Evolutionary conservation across 2,113 vertebrate genomes (phyloP), one percentile per base, ranked within the genome.

Genomic region (Mastomys coucha): DNA sequence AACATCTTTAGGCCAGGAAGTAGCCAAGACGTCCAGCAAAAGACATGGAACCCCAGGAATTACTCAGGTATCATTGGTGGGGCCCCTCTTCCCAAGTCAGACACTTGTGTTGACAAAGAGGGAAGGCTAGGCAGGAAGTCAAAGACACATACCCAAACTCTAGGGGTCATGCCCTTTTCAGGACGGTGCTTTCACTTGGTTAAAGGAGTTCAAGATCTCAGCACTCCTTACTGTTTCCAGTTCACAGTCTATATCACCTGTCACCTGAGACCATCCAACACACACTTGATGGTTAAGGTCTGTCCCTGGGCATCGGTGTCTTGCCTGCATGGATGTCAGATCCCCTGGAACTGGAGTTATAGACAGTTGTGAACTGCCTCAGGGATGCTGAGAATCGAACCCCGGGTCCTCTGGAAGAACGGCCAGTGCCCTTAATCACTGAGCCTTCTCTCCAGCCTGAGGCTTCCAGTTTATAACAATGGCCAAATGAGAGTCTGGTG

Each of bases 21-120:
- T 22, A 49, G 33, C 45, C 60, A 53, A 72, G 73, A 78, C 1
- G 17, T 6, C 31, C 22, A 28, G 73, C 17, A 13, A 65, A 88
- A 17, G 26, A 91, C 91, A 94, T 31, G 51, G 77, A 85, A 53
- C 7, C 42, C 31, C 39, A 87, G 84, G 28, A 19, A 75, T 9
- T 17, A 60, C 19, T 58, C 96, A 95, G 97, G 97, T 97, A 95
- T 56, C 0, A 4, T 19, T 22, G 80, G 4, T 0, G 1, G 51
- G 26, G 1, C 45, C n/a, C 31, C 53, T 75, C 0, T 12, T 82
- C 36, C 7, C n/a, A 53, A 51, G 3, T 2, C 2, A n/a, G 51
- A 49, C 8, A 5, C 49, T 20, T 31, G 11, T 26, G 4, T 65
- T 17, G 17, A 63, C 2, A 33, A 1, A 5, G 39, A 36, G 26